Evolutionary conservation across 2,797 vertebrate species (phyloP), one percentile per base, ranked within the genome.

Genomic region (Sebastes reedi): DNA sequence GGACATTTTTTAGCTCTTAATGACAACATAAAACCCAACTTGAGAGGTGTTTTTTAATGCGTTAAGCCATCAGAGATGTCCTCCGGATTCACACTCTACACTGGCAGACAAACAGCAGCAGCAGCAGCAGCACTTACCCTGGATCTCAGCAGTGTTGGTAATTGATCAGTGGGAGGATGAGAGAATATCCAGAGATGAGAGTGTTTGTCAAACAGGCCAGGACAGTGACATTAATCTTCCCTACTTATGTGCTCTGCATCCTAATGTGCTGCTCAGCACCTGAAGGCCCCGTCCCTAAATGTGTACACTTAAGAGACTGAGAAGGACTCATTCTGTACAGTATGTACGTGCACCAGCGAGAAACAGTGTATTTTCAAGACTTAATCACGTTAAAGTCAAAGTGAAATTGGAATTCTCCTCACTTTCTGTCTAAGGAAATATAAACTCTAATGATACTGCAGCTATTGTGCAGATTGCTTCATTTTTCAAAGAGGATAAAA

Each of bases 151-250:
- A 16, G 76, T 67, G 79, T 54, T 83, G 75, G 74, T 86, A 87
- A 93, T 89, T 84, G 84, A 93, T 93, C 85, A 88, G 86, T 73
- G 39, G 72, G 87, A 86, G 88, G 83, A 90, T 78, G 68, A 79
- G 79, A 77, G 82, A 89, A 91, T 86, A 88, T 90, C 68, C 72
- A 88, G 76, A 90, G 89, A 93, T 79, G 60, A 79, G 83, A 85
- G 72, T 84, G 80, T 92, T 89, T 92, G 90, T 94, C 87, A 86
- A 88, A 88, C 84, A 74, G 87, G 86, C 77, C 84, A 86, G 84
- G 82, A 93, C 89, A 89, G 83, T 84, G 82, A 83, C 81, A 94
- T 93, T 92, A 86, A 93, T 93, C 89, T 91, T 84, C 79, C 55
- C 79, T 62, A 30, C 62, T 80, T 77, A 68, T 88, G 87, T 89